Evolutionary conservation across 2,113 vertebrate species (phyloP), one percentile per base, ranked within the genome.

Genomic region (human): DNA sequence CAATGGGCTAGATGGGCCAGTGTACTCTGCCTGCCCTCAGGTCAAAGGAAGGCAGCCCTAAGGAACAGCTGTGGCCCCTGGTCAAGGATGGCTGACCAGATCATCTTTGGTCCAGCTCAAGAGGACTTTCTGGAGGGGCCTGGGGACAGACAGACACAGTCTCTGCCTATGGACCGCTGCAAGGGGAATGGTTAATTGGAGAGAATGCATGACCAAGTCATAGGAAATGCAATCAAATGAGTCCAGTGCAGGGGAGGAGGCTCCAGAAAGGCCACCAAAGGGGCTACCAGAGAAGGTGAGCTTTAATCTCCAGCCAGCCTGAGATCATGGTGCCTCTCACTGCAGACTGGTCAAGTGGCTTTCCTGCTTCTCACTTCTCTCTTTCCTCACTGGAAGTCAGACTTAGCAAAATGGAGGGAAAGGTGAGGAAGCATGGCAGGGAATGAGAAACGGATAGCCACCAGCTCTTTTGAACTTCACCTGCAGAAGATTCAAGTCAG

Each of bases 181-280:
- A 40, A 83, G 14, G 27, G 80, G 11, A 43, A 17, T 50, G 80
- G 73, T 2, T 32, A 6, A 30, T 32, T 68, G 48, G n/a, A 81
- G 50, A 32, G 22, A 89, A 83, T 30, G 45, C 0, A 17, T 30
- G 59, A 90, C 75, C 86, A 83, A 73, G 23, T 73, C 52, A 43
- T 30, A 18, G 45, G 17, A 89, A 92, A 86, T 78, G 9, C 12
- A 84, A 45, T 80, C 12, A 20, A 17, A 40, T 30, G 48, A 75
- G 14, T n/a, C n/a, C 30, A 59, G 25, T 57, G 3, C 0, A 48
- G 32, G 8, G 4, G 14, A 35, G 2, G 8, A 12, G 8, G 1
- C 3, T 66, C 45, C n/a, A 75, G 50, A 64, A 89, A 93, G 48
- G 22, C 43, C 27, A 43, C 6, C 22, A 20, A 55, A 27, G 17